These are phyloP conservation scores for Dipodomys merriami DNA, from an alignment of 2,113 vertebrate genomes.

Conservation along the genomic window DNA sequence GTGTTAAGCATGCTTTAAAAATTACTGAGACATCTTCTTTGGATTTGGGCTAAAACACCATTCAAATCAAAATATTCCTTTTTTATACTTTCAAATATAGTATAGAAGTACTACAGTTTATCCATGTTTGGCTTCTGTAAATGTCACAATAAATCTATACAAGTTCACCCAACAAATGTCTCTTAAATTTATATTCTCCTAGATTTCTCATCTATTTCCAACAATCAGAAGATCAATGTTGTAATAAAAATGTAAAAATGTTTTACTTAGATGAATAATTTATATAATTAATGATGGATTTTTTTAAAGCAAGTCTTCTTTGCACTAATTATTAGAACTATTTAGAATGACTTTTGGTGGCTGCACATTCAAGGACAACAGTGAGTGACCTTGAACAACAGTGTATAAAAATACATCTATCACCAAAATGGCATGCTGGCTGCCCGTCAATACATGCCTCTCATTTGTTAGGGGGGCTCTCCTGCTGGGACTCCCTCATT, in stretches of 20 bases:
- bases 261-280: constrained; percentile 26
- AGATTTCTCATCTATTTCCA: constrained; percentile 66
- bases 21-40: constrained; percentile 37
- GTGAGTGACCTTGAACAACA: constrained; percentile 83
- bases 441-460: constrained; percentile 84
- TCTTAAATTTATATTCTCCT: constrained; percentile 38
- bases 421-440: constrained; percentile 80
- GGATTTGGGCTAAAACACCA: neutral
- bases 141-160: neutral
- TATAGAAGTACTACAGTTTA: neutral
- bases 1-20: neutral
- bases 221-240: constrained; percentile 43
- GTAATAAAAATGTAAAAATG: neutral
- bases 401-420: constrained; percentile 85
- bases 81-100: neutral
- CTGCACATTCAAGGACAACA: constrained; percentile 68
- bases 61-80: constrained; percentile 20
- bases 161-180: neutral
- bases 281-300: constrained; percentile 37
- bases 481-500: constrained; percentile 86
- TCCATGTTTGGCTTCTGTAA: constrained; percentile 4
- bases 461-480: constrained; percentile 82
- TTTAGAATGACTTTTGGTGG: constrained; percentile 66
- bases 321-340: neutral
- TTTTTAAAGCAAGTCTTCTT: constrained; percentile 18